Percentiles rank a stretch among this genome's conserved stretches.
Conservation (phyloP, 2,113 vertebrate genomes). For the Phasianus colchicus region DNA sequence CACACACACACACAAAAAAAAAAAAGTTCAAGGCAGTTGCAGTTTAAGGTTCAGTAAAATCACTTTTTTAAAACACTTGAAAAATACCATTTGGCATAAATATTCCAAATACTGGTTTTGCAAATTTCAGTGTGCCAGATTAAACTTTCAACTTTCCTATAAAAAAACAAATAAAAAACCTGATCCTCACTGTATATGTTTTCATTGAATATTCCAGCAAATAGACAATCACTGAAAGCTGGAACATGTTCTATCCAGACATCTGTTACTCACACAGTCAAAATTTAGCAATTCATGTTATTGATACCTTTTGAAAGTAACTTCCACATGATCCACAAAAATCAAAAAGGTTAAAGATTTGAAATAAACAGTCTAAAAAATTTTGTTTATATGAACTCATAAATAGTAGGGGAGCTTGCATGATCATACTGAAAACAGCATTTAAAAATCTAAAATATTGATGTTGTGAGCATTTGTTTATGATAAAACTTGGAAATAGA, state of each 20-base stretch:
- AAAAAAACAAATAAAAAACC: neutral
- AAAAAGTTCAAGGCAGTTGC: constrained; percentile 35
- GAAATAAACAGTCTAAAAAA: neutral
- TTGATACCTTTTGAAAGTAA: constrained; percentile 45
- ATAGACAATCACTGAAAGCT: constrained; percentile 46
- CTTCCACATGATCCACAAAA: neutral
- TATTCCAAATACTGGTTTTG: constrained; percentile 46
- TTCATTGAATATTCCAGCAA: constrained; percentile 42
- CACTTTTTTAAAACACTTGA: neutral
- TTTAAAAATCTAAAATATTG: constrained; percentile 17
- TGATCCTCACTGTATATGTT: neutral
- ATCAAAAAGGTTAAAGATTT: neutral
- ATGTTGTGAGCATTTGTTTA: constrained; percentile 41
- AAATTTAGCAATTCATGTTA: constrained; percentile 56
- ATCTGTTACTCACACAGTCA: constrained; percentile 42
- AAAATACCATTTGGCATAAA: neutral
- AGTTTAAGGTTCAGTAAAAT: constrained; percentile 34
- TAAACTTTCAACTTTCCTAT: constrained; percentile 30
- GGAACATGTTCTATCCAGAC: constrained; percentile 57
- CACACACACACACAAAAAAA: no score
- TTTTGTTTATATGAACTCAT: neutral
- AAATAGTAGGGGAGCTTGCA: constrained; percentile 53
- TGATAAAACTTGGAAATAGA: constrained; percentile 39
- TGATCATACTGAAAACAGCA: constrained; percentile 38
- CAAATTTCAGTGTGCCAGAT: constrained; percentile 62